These are phyloP conservation scores for Antechinus stuartii DNA, from an alignment of 2,113 vertebrate species.

Conservation along the genomic window DNA sequence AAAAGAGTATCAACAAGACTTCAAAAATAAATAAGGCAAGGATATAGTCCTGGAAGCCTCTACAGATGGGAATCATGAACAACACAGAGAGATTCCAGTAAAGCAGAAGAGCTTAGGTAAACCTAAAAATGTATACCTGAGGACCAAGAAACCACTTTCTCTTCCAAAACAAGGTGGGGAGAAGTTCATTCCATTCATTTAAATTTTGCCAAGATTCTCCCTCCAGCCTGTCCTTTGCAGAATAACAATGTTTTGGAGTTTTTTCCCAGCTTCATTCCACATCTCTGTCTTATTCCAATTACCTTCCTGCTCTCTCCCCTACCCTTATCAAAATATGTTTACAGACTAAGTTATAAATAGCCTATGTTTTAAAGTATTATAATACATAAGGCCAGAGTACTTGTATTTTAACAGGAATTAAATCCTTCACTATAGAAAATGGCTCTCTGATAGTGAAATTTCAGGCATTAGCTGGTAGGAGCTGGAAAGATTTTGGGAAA, in stretches of 20 bases:
- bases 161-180: neutral
- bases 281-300: neutral
- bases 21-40: neutral
- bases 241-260: neutral
- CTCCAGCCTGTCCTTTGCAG: neutral
- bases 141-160: neutral
- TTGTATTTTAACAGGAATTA: constrained; percentile 4
- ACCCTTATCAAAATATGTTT: neutral
- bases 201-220: neutral
- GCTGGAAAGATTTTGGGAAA: neutral
- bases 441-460: neutral
- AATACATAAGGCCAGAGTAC: neutral
- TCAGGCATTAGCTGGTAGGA: neutral
- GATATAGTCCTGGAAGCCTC: neutral
- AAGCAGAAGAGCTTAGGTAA: neutral
- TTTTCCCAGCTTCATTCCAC: neutral
- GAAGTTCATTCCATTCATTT: neutral
- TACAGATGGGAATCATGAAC: neutral
- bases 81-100: neutral
- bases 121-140: neutral
- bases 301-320: neutral
- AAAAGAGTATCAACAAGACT: neutral
- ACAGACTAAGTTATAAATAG: neutral
- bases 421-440: neutral
- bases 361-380: neutral